phyloP scores from a whole-genome alignment of 2,113 vertebrate genomes.

The Pedionomus torquatus region DNA sequence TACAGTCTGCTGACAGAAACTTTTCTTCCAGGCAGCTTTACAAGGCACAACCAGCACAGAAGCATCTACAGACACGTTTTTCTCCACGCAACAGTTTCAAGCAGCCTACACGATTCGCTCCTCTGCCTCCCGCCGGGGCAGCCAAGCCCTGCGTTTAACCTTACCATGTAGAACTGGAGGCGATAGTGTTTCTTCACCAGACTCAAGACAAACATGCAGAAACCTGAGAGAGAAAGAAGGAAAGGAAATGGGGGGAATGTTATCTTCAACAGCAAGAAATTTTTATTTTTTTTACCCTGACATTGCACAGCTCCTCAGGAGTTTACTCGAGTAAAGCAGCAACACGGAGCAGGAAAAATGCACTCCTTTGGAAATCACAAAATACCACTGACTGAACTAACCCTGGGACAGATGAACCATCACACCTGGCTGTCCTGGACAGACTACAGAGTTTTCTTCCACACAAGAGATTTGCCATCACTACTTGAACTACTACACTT shows the following conservation, averaged over 20 bases:
- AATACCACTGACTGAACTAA: background rate
- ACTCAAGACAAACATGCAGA: slow-evolving; percentile 99
- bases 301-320: background rate
- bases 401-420: background rate
- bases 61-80: background rate
- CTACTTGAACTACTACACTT: no score
- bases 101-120: background rate
- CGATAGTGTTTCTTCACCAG: slow-evolving; percentile 99
- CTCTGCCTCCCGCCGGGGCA: background rate
- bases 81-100: background rate
- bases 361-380: background rate
- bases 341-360: background rate
- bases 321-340: background rate
- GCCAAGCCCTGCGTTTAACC: background rate
- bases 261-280: background rate
- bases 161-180: slow-evolving; percentile 99
- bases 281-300: background rate
- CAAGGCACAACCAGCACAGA: background rate
- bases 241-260: background rate
- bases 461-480: background rate
- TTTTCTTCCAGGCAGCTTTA: background rate
- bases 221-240: slow-evolving; percentile 77
- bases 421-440: background rate
- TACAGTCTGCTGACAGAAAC: background rate
- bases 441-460: background rate